Percentiles rank a stretch among this genome's conserved stretches.
Evolutionary conservation across 1,140 invertebrate species (phyloP).

Genomic region (Hycleus cichorii): DNA sequence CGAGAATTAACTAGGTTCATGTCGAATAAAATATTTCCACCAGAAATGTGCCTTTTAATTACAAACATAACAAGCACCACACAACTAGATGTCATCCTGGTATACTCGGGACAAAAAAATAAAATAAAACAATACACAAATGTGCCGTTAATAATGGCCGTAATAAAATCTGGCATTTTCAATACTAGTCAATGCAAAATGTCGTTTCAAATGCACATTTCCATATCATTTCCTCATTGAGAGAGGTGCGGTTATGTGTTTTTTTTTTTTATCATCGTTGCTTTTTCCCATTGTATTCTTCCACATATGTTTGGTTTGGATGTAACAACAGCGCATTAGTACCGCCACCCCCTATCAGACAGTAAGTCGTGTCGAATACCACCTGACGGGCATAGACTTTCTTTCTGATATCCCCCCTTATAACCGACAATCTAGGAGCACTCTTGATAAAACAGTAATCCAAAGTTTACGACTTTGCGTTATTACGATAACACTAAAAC

Average conservation of each 20-base stretch:
- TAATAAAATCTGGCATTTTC: constrained; percentile 25
- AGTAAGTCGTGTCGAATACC: too few species aligned
- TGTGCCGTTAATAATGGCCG: constrained; percentile 24
- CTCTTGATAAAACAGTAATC: too few species aligned
- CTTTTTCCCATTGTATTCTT: too few species aligned
- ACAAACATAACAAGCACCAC: constrained; percentile 3
- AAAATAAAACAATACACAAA: constrained; percentile 2
- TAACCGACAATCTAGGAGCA: too few species aligned
- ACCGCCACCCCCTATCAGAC: background rate
- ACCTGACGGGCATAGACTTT: too few species aligned
- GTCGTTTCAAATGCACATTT: constrained; percentile 27
- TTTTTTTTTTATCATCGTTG: too few species aligned
- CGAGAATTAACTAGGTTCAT: constrained; percentile 5
- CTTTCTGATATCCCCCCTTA: too few species aligned
- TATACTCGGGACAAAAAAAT: constrained; percentile 7
- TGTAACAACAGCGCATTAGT: background rate
- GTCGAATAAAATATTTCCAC: constrained; percentile 13
- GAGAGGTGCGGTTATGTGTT: too few species aligned
- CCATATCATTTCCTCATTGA: constrained; percentile 31
- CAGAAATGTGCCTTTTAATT: constrained; percentile 10
- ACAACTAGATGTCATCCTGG: constrained; percentile 1
- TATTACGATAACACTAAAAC: too few species aligned
- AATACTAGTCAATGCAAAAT: constrained; percentile 23
- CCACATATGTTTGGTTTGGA: too few species aligned
- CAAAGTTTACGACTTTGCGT: too few species aligned